phyloP scores from a whole-genome alignment of 2,113 vertebrate species.

The Ia io region DNA sequence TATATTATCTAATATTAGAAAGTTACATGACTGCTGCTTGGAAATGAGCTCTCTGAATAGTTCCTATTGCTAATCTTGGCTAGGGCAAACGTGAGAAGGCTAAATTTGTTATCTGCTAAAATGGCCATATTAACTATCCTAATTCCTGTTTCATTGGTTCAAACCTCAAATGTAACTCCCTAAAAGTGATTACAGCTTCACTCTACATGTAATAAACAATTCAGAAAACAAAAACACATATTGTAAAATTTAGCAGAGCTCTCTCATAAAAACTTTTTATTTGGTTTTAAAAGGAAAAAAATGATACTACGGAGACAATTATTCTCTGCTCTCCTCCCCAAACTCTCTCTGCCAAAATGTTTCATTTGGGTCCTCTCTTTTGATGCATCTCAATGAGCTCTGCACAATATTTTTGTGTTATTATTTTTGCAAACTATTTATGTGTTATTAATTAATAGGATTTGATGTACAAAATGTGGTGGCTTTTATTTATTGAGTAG shows the following conservation, averaged over 20 bases:
- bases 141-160: neutral
- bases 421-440: neutral
- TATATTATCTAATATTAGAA: constrained; percentile 10
- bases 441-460: neutral
- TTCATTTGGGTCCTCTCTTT: neutral
- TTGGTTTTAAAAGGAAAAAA: neutral
- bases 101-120: constrained; percentile 1
- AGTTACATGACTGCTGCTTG: neutral
- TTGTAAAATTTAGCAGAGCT: neutral
- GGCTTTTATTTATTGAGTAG: neutral
- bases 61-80: neutral
- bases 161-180: neutral
- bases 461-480: neutral
- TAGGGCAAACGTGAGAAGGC: neutral
- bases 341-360: neutral
- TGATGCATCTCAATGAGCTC: neutral
- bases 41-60: neutral
- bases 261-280: neutral
- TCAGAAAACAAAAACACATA: neutral
- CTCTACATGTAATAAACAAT: neutral
- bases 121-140: neutral
- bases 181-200: neutral
- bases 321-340: neutral
- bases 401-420: neutral
- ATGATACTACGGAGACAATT: neutral